phyloP scores from a whole-genome alignment of 2,888 invertebrate genomes.

The Spicauda simplicius region DNA sequence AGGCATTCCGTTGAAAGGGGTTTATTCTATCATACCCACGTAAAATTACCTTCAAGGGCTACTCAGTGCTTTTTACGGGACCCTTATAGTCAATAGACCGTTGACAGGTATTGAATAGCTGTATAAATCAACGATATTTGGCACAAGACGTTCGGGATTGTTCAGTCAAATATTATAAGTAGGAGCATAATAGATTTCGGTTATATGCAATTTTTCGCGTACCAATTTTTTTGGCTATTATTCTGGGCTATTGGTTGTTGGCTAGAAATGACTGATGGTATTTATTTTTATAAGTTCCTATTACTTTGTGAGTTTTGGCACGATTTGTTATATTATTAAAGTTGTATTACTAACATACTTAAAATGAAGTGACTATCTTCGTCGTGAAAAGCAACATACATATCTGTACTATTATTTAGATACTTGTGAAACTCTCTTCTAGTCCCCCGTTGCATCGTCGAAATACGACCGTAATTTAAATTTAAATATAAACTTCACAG shows the following conservation, averaged over 20 bases:
- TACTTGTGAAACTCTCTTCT: too few species aligned
- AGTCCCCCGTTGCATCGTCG: too few species aligned
- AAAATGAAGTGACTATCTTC: too few species aligned
- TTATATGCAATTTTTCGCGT: neutral
- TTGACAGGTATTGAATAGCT: constrained; percentile 4
- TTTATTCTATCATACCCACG: constrained; percentile 35
- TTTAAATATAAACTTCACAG: too few species aligned
- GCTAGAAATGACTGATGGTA: neutral
- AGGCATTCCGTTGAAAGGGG: constrained; percentile 50
- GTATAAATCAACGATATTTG: neutral
- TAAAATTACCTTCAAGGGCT: constrained; percentile 37
- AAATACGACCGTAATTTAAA: too few species aligned
- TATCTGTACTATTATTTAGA: too few species aligned
- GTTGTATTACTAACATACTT: too few species aligned
- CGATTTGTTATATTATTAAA: too few species aligned
- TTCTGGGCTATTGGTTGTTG: neutral
- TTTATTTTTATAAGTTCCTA: neutral
- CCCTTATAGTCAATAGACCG: neutral
- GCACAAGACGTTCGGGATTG: neutral
- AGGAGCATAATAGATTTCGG: neutral
- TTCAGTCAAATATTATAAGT: neutral
- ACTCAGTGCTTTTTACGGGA: constrained; percentile 10
- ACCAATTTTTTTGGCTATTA: neutral
- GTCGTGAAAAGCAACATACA: too few species aligned
- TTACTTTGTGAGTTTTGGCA: neutral